A percentile compares a stretch with the other conserved stretches of the same genome.
Evolutionary conservation across 1,140 invertebrate species (phyloP).

Genomic region (Aporrectodea caliginosa): DNA sequence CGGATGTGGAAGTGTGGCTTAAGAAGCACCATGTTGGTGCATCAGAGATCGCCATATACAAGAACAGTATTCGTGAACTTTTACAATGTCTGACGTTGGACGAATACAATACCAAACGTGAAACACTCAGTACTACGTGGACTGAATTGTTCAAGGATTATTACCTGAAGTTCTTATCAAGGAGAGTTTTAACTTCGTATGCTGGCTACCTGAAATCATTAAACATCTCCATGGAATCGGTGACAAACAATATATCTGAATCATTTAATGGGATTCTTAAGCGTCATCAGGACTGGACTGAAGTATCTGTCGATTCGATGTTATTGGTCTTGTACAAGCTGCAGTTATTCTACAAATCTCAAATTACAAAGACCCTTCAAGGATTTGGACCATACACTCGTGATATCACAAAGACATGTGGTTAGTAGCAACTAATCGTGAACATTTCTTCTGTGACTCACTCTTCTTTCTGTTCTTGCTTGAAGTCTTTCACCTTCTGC

Average conservation of each 20-base stretch:
- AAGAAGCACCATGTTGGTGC: neutral
- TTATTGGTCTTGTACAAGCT: neutral
- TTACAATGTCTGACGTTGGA: neutral
- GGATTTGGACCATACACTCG: neutral
- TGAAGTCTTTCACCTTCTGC: neutral
- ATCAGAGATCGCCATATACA: neutral
- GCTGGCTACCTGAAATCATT: neutral
- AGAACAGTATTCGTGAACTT: neutral
- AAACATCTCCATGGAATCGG: neutral
- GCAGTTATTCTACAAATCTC: neutral
- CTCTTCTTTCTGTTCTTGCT: too few species aligned
- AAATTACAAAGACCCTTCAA: neutral
- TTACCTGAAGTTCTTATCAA: neutral
- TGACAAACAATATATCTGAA: neutral
- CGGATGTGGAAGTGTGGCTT: neutral
- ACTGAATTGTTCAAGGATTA: neutral
- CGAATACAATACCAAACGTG: neutral
- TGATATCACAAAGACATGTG: neutral
- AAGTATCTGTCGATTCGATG: neutral
- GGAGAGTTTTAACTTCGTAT: neutral
- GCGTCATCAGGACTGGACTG: neutral
- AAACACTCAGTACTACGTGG: neutral
- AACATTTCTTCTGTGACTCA: too few species aligned
- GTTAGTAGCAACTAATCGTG: neutral
- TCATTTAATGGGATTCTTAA: neutral